Evolutionary conservation across 2,888 invertebrate genomes (phyloP).

Genomic region (Rhamphomyia laevipes): DNA sequence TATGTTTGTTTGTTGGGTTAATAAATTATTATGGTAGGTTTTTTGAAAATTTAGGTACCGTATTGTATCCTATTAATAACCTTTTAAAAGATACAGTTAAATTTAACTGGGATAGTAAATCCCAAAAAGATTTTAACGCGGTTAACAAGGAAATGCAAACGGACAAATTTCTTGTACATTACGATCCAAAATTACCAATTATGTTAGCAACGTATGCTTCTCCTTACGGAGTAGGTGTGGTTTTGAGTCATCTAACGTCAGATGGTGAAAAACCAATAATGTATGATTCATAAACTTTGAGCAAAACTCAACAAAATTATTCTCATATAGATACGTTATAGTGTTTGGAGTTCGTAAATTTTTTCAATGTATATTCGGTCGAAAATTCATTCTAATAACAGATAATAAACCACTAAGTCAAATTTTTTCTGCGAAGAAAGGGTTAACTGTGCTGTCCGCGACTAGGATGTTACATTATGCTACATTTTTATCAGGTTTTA

Average conservation of each 20-base stretch:
- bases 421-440: slow-evolving; percentile 21
- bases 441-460: slow-evolving; percentile 21
- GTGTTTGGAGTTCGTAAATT: slow-evolving; percentile 30
- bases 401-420: slow-evolving; percentile 24
- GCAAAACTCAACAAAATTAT: slow-evolving; percentile 20
- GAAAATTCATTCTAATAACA: slow-evolving; percentile 26
- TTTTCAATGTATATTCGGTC: slow-evolving; percentile 29
- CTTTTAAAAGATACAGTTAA: slow-evolving; percentile 17
- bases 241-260: slow-evolving; percentile 23
- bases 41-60: slow-evolving; percentile 20
- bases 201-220: slow-evolving; percentile 21
- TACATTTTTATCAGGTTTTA: slow-evolving; percentile 14
- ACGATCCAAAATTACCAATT: slow-evolving; percentile 20
- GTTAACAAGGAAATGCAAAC: slow-evolving; percentile 20
- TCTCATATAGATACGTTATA: slow-evolving; percentile 24
- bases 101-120: slow-evolving; percentile 19
- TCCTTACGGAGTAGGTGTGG: slow-evolving; percentile 22
- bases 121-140: slow-evolving; percentile 17
- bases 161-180: slow-evolving; percentile 19
- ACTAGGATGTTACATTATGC: slow-evolving; percentile 8
- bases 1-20: slow-evolving; percentile 21
- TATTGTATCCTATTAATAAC: slow-evolving; percentile 21
- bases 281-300: slow-evolving; percentile 27
- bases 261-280: slow-evolving; percentile 30
- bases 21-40: slow-evolving; percentile 27